phyloP scores from a whole-genome alignment of 2,888 invertebrate species.

The Aelia acuminata region DNA sequence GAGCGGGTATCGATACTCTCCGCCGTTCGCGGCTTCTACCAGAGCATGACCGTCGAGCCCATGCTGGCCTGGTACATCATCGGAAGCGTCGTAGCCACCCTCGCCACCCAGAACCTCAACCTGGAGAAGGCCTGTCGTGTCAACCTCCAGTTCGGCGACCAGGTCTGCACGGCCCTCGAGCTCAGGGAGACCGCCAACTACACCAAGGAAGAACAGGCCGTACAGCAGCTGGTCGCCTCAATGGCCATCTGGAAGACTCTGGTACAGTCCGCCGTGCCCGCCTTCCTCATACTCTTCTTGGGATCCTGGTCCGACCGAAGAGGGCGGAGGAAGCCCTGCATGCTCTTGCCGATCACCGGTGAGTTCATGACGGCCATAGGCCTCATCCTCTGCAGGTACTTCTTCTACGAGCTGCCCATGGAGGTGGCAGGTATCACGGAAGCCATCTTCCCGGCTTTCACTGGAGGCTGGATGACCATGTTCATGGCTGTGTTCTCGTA shows the following conservation, averaged over 20 bases:
- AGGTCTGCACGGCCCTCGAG: conserved; percentile 83
- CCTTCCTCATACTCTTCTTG: conserved; percentile 83
- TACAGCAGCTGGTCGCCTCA: conserved; percentile 82
- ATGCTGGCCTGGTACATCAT: conserved; percentile 82
- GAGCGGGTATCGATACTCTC: neutral
- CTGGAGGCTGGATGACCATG: conserved; percentile 91
- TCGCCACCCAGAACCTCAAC: conserved; percentile 88
- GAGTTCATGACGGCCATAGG: conserved; percentile 85
- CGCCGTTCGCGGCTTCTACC: conserved; percentile 70
- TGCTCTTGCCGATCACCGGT: conserved; percentile 85
- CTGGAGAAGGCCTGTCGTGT: conserved; percentile 90
- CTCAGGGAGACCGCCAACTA: conserved; percentile 80
- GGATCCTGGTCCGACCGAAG: conserved; percentile 77
- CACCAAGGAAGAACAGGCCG: conserved; percentile 76
- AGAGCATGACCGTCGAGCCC: conserved; percentile 82
- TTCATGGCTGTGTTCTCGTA: conserved; percentile 93
- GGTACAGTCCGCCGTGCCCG: conserved; percentile 86
- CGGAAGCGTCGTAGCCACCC: conserved; percentile 76
- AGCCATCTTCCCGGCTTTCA: conserved; percentile 85
- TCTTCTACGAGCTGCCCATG: conserved; percentile 84
- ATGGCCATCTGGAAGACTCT: conserved; percentile 91
- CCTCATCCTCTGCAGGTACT: conserved; percentile 83
- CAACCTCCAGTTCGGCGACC: conserved; percentile 80
- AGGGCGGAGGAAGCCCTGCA: conserved; percentile 83
- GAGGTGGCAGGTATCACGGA: conserved; percentile 83